Evolutionary conservation across 2,113 vertebrate species (phyloP).

Genomic region (Coryphaenoides rupestris): DNA sequence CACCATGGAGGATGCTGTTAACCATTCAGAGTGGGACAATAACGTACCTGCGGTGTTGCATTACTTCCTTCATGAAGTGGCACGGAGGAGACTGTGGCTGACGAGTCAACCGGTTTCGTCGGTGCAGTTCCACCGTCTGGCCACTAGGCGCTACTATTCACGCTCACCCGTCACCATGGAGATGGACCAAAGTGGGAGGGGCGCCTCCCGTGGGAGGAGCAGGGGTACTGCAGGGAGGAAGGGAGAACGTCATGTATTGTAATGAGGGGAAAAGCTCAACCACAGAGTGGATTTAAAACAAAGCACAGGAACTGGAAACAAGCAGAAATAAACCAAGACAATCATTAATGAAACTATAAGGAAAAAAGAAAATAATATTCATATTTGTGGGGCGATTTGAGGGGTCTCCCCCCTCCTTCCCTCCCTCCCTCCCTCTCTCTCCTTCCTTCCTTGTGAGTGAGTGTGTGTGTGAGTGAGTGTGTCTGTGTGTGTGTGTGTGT

Average conservation of each 20-base stretch:
- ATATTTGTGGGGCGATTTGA: too few species aligned
- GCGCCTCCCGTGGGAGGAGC: too few species aligned
- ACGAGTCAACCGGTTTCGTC: neutral
- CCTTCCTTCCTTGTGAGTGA: constrained; percentile 25
- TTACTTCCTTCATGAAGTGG: constrained; percentile 16
- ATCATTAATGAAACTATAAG: too few species aligned
- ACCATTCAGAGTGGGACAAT: neutral
- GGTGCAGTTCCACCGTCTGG: neutral
- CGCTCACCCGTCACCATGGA: neutral
- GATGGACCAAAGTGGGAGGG: neutral
- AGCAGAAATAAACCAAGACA: too few species aligned
- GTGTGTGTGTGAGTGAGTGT: constrained; percentile 21
- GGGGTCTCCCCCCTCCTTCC: neutral
- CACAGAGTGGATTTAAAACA: too few species aligned
- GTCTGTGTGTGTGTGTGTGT: constrained; percentile 28
- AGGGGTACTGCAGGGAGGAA: too few species aligned
- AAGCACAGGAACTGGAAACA: too few species aligned
- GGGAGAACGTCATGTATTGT: too few species aligned
- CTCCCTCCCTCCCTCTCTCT: constrained; percentile 28
- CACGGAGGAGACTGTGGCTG: neutral
- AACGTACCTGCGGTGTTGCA: neutral
- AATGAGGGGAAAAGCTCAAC: too few species aligned
- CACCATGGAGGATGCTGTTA: too few species aligned
- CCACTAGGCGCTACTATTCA: constrained; percentile 35
- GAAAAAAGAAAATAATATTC: too few species aligned